Conservation (phyloP, 2,113 vertebrate species). For the Upupa epops region DNA sequence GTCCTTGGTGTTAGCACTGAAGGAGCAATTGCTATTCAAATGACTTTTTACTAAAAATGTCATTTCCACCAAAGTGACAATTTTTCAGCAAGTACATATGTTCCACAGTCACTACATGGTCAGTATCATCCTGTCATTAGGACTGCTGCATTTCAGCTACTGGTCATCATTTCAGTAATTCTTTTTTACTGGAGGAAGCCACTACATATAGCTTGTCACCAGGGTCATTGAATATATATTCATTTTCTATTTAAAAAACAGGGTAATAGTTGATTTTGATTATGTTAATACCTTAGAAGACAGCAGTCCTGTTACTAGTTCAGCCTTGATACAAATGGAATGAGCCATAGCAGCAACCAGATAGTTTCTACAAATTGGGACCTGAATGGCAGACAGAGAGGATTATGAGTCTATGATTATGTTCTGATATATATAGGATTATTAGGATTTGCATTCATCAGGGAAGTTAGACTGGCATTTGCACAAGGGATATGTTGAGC, state of each 20-base stretch:
- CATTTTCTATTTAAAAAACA: neutral
- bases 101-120: neutral
- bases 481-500: neutral
- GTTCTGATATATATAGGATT: constrained; percentile 24
- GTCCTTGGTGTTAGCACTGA: neutral
- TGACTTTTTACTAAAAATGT: neutral
- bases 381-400: neutral
- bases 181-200: neutral
- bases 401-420: neutral
- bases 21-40: neutral
- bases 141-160: neutral
- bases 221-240: neutral
- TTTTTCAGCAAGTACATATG: neutral
- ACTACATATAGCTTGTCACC: neutral
- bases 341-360: neutral
- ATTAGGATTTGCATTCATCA: constrained; percentile 38
- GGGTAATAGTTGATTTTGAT: neutral
- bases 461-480: neutral
- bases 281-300: neutral
- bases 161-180: neutral
- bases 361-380: neutral
- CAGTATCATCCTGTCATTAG: no score
- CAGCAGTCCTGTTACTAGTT: neutral
- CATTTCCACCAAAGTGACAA: neutral
- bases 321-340: neutral